A percentile compares a stretch with the other conserved stretches of the same genome.
Evolutionary conservation across 1,140 invertebrate genomes (phyloP).

Genomic region (Radopholus similis): DNA sequence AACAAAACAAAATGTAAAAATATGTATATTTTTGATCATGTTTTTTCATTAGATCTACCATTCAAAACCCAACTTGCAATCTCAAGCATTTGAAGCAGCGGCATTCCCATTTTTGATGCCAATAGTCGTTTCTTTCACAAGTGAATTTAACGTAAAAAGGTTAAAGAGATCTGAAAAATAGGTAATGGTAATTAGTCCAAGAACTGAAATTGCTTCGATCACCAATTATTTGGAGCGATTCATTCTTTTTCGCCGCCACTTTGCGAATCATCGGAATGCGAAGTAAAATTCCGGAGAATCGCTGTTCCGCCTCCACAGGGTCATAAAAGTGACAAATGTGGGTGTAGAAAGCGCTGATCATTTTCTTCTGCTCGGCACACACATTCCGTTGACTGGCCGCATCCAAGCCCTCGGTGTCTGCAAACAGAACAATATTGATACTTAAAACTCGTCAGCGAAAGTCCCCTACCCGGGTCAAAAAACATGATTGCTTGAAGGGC

Average conservation of each 20-base stretch:
- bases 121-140: slow-evolving; percentile 56
- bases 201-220: slow-evolving; percentile 36
- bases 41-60: no score
- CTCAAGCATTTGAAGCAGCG: background rate
- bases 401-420: slow-evolving; percentile 58
- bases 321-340: slow-evolving; percentile 46
- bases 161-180: slow-evolving; percentile 53
- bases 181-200: background rate
- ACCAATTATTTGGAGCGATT: slow-evolving; percentile 52
- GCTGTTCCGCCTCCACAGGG: slow-evolving; percentile 36
- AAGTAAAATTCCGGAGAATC: slow-evolving; percentile 53
- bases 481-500: slow-evolving; percentile 59
- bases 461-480: slow-evolving; percentile 53
- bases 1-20: no score
- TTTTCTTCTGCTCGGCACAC: slow-evolving; percentile 55
- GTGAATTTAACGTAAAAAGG: slow-evolving; percentile 50
- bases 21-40: no score
- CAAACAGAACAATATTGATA: slow-evolving; percentile 4
- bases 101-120: slow-evolving; percentile 31
- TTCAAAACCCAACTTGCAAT: no score
- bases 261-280: slow-evolving; percentile 58
- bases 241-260: slow-evolving; percentile 60
- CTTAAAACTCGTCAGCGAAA: slow-evolving; percentile 14
- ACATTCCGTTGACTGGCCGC: slow-evolving; percentile 58
- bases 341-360: slow-evolving; percentile 47